Conservation (phyloP, 2,888 invertebrate species). For the Pinctada fucata region DNA sequence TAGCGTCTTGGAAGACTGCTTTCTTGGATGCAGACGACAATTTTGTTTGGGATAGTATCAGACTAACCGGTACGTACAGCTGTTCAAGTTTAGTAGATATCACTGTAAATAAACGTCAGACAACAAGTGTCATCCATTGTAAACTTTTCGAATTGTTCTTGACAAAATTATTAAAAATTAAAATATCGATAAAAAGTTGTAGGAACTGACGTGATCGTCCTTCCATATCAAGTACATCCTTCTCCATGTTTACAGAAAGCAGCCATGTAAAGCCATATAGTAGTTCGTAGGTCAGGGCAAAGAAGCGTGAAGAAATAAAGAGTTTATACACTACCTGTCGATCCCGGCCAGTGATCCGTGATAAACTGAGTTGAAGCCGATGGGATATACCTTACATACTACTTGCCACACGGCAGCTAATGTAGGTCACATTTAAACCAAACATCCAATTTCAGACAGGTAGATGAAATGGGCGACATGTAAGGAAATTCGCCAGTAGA, state of each 20-base stretch:
- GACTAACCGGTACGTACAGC: background rate
- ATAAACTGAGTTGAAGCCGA: background rate
- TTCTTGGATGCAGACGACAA: background rate
- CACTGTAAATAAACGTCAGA: background rate
- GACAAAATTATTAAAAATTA: constrained; percentile 6
- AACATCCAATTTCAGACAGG: constrained; percentile 16
- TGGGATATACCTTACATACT: constrained; percentile 5
- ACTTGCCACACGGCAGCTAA: background rate
- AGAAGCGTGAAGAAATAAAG: constrained; percentile 37
- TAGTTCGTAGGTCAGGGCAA: constrained; percentile 38
- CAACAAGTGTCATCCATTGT: background rate
- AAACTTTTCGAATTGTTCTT: constrained; percentile 4
- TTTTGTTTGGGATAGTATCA: background rate
- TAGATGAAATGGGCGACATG: constrained; percentile 31
- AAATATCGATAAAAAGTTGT: constrained; percentile 16
- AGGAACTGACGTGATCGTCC: constrained; percentile 19
- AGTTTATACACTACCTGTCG: constrained; percentile 39
- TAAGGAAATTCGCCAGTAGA: constrained; percentile 31
- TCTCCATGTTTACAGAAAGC: constrained; percentile 38
- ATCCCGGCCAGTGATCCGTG: constrained; percentile 37
- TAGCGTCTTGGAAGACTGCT: background rate
- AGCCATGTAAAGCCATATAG: constrained; percentile 37
- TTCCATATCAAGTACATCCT: constrained; percentile 11
- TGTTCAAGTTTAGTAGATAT: background rate
- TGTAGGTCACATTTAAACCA: background rate